phyloP scores from a whole-genome alignment of 1,140 invertebrate genomes.

The Druon quercuslanigerum region DNA sequence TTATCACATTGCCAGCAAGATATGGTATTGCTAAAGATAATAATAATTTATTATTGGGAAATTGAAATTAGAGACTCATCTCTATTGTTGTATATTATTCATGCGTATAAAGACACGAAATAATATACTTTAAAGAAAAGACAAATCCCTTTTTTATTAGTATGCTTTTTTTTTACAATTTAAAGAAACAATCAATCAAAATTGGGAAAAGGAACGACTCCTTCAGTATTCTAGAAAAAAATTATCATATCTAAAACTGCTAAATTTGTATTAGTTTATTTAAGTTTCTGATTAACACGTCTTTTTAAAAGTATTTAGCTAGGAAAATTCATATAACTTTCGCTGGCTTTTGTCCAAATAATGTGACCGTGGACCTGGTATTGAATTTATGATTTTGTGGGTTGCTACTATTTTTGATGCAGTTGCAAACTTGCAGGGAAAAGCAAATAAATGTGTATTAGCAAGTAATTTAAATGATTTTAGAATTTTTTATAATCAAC shows the following conservation, averaged over 20 bases:
- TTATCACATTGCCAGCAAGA: too few relatives aligned
- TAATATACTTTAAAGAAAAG: too few relatives aligned
- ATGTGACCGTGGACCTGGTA: constrained; percentile 57
- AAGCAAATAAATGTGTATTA: not conserved
- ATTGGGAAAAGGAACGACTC: too few relatives aligned
- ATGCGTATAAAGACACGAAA: too few relatives aligned
- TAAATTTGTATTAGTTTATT: not conserved
- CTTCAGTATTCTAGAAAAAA: not conserved
- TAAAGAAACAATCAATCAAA: not conserved
- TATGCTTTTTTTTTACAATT: too few relatives aligned
- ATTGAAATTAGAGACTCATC: not conserved
- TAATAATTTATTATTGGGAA: constrained; percentile 19
- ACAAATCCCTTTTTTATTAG: too few relatives aligned
- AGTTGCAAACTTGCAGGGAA: not conserved
- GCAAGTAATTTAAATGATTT: not conserved
- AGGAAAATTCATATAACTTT: constrained; percentile 38
- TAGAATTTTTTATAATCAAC: not conserved
- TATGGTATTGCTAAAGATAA: not conserved
- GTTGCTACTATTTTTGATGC: constrained; percentile 52
- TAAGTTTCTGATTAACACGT: too few relatives aligned
- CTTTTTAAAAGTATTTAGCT: not conserved
- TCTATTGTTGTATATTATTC: not conserved
- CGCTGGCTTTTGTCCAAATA: constrained; percentile 53
- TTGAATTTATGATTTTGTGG: constrained; percentile 42
- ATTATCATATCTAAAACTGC: not conserved